Evolutionary conservation across 2,797 vertebrate species (phyloP).

Genomic region (Uromys caudimaculatus): DNA sequence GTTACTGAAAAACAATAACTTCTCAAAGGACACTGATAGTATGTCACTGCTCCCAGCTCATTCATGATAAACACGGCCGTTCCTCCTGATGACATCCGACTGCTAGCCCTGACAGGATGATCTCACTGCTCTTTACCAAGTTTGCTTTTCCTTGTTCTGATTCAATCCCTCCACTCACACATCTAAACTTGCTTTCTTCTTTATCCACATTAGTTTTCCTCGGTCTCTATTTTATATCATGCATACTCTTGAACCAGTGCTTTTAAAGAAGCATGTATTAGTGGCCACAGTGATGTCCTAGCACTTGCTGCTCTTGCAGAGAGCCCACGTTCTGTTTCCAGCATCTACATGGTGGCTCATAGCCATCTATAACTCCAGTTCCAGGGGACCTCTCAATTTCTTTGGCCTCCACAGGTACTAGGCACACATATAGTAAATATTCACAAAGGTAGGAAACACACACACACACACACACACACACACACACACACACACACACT

Average conservation of each 20-base stretch:
- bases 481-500: not conserved
- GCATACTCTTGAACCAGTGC: not conserved
- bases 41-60: not conserved
- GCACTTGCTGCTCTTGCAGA: not conserved
- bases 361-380: not conserved
- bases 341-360: not conserved
- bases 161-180: not conserved
- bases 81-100: not conserved
- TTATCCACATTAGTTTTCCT: not conserved
- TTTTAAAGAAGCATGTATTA: not conserved
- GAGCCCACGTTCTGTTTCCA: not conserved
- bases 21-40: constrained; percentile 7
- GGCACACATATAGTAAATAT: not conserved
- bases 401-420: not conserved
- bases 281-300: not conserved
- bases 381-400: not conserved
- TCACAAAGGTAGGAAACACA: not conserved
- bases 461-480: too few species aligned
- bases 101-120: not conserved
- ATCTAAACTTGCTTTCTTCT: not conserved
- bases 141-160: not conserved
- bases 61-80: not conserved
- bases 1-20: not conserved
- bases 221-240: not conserved
- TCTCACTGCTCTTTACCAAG: not conserved